Conservation (phyloP, 2,888 invertebrate genomes). For the Drosophila siamana region DNA sequence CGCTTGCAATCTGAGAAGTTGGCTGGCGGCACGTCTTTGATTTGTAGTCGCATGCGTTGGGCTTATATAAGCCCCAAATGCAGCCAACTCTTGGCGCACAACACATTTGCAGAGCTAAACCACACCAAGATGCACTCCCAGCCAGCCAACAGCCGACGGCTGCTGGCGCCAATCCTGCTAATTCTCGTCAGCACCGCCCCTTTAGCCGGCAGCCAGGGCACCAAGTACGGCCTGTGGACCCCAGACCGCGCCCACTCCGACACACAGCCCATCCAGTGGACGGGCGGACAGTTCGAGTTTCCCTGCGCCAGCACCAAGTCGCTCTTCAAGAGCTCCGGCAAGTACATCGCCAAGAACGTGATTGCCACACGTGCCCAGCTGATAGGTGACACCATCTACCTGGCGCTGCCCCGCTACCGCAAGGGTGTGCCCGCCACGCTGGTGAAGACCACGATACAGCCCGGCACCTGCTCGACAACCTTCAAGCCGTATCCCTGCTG, state of each 20-base stretch:
- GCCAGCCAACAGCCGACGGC: constrained; percentile 26
- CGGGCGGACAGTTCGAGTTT: constrained; percentile 86
- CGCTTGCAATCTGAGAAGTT: constrained; percentile 51
- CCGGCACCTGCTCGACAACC: constrained; percentile 86
- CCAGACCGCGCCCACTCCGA: constrained; percentile 75
- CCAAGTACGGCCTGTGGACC: constrained; percentile 80
- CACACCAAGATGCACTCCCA: constrained; percentile 45
- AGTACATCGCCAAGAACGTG: constrained; percentile 87
- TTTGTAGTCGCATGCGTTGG: constrained; percentile 32
- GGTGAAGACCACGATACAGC: constrained; percentile 86
- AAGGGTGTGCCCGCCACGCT: constrained; percentile 89
- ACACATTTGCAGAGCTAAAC: constrained; percentile 13
- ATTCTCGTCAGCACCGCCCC: constrained; percentile 7
- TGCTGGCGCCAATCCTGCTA: constrained; percentile 40
- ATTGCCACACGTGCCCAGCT: constrained; percentile 88
- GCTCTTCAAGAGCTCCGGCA: constrained; percentile 87
- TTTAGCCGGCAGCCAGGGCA: constrained; percentile 56
- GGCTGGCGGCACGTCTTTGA: constrained; percentile 60
- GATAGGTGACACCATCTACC: constrained; percentile 86
- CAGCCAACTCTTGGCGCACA: constrained; percentile 29
- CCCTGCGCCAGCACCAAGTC: constrained; percentile 86
- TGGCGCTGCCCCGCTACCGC: constrained; percentile 88
- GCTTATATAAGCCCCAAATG: constrained; percentile 63
- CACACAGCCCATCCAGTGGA: constrained; percentile 85
- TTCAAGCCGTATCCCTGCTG: constrained; percentile 89